Percentiles rank a stretch among this genome's conserved stretches.
Conservation (phyloP, 1,140 invertebrate genomes). For the Idris sp. region DNA sequence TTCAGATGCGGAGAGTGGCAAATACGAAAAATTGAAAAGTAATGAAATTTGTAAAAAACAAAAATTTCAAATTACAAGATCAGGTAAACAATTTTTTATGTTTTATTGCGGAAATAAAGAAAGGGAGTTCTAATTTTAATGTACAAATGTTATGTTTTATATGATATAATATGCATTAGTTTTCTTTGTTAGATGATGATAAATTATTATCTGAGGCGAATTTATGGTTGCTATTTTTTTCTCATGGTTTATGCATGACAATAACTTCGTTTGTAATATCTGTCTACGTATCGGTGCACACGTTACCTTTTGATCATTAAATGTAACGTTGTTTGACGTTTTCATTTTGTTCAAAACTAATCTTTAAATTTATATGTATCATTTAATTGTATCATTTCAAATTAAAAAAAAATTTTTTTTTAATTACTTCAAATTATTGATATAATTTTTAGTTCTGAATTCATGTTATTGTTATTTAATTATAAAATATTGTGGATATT, state of each 20-base stretch:
- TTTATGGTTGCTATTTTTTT: constrained; percentile 47
- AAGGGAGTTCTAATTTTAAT: no score
- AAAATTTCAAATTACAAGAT: no score
- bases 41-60: background rate
- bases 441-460: no score
- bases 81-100: no score
- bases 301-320: constrained; percentile 29
- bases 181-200: constrained; percentile 19
- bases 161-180: constrained; percentile 1
- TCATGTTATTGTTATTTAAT: no score
- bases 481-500: no score
- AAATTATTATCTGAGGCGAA: constrained; percentile 33
- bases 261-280: constrained; percentile 37
- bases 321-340: constrained; percentile 10
- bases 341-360: constrained; percentile 6
- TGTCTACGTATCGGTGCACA: constrained; percentile 41
- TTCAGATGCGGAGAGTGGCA: background rate
- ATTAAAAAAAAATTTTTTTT: no score
- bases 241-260: constrained; percentile 51
- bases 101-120: no score
- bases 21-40: background rate
- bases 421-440: no score
- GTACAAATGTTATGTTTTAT: no score
- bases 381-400: no score
- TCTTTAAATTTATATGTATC: no score